These are phyloP conservation scores for Virgularia gustaviana DNA, from an alignment of 92 coral and sea anemone species.

Conservation along the genomic window DNA sequence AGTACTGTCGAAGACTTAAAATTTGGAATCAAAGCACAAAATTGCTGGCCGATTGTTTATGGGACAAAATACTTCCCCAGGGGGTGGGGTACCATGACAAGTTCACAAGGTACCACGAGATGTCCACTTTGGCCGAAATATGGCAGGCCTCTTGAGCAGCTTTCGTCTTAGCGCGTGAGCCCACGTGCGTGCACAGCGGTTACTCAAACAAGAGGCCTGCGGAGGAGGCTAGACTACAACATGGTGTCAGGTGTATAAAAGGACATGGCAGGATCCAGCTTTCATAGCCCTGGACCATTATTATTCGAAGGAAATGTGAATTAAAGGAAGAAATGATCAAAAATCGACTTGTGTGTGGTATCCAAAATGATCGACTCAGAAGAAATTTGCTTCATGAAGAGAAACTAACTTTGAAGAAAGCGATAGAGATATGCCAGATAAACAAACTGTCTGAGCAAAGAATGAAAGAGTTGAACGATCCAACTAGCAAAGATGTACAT, in stretches of 20 bases:
- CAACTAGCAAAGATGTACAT: conserved; percentile 17
- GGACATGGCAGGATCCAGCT: conserved; percentile 21
- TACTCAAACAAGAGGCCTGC: too few species aligned
- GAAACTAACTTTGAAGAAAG: conserved; percentile 13
- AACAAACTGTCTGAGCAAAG: conserved; percentile 30
- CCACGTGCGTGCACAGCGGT: too few species aligned
- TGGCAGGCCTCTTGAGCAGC: too few species aligned
- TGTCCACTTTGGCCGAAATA: too few species aligned
- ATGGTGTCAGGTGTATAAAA: conserved; percentile 21
- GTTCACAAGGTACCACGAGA: too few species aligned
- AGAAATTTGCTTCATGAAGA: conserved; percentile 27
- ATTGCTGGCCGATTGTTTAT: too few species aligned
- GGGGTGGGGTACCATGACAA: too few species aligned
- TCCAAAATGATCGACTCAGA: conserved; percentile 22
- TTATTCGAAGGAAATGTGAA: conserved; percentile 22
- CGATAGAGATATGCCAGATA: conserved; percentile 23
- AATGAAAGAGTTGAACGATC: conserved; percentile 13
- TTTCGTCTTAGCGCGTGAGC: too few species aligned
- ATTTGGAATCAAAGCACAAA: too few species aligned
- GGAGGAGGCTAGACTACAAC: too few species aligned
- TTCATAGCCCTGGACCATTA: conserved; percentile 24
- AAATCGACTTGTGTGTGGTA: conserved; percentile 14
- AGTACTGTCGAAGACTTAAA: too few species aligned
- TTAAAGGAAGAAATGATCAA: conserved; percentile 36
- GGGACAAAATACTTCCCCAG: too few species aligned